Evolutionary conservation across 2,888 invertebrate genomes (phyloP), one percentile per base, ranked within the genome.

Genomic region (Drosophila imparisetae): DNA sequence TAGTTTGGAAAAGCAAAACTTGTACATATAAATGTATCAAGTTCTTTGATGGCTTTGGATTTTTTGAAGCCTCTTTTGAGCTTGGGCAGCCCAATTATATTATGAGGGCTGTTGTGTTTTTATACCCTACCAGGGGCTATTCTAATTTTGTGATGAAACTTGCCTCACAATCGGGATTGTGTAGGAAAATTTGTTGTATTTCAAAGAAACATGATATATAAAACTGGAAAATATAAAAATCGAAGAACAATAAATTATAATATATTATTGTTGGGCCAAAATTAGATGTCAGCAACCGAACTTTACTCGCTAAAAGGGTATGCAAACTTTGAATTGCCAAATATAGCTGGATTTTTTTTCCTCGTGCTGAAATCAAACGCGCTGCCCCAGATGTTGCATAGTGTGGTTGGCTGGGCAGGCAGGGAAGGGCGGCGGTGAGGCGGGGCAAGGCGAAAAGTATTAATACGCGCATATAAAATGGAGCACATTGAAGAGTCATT

Each of bases 401-500:
- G 60, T 63, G 73, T 27, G 65, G 48, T 5, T 21, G 34, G 53
- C 24, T 18, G 36, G 34, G 54, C 11, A 10, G 18, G 36, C 15
- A 2, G 27, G 13, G 18, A 27, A 29, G 24, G 10, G 24, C 10
- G 21, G 45, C n/a, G 27, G 48, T 24, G 59, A 32, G 30, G 40
- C 34, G 49, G 50, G 73, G 73, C 67, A 65, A 66, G 63, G 67
- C 75, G 49, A 69, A 81, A 81, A 71, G 63, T 78, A 78, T 82
- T 73, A 78, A 78, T 77, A 77, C 72, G 81, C 77, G 77, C 78
- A 62, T 52, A 54, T 52, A 52, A 81, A 83, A 68, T 89, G 85
- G 87, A 87, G 88, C 89, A 86, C 67, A 78, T 89, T 84, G 89
- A 89, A 86, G 67, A 64, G 68, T 68, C 72, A 83, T 85, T 85